phyloP scores from a whole-genome alignment of 1,140 invertebrate species.

The Sminthurinus signatus region DNA sequence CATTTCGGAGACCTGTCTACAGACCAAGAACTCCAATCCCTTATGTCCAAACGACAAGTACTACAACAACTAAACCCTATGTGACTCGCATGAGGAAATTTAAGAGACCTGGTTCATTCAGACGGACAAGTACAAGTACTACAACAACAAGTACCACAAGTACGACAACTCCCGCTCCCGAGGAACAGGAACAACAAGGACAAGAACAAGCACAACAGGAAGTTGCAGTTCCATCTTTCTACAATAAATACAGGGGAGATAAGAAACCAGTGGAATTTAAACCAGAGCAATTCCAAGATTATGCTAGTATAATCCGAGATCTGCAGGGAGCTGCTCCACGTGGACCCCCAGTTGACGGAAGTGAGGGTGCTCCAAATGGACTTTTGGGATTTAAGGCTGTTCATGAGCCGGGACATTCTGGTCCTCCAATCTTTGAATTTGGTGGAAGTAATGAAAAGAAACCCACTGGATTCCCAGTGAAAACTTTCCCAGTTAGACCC shows the following conservation, averaged over 20 bases:
- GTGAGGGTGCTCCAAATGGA: slow-evolving; percentile 2
- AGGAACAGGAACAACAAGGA: background rate
- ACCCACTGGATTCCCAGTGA: no score
- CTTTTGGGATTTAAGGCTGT: background rate
- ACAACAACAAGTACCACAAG: slow-evolving; percentile 1
- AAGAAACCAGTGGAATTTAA: background rate
- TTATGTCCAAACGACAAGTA: no score
- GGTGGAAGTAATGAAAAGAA: background rate
- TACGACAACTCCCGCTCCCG: background rate
- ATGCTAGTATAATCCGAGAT: slow-evolving; percentile 9
- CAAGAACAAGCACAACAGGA: background rate
- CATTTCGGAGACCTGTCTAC: background rate
- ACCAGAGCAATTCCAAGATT: slow-evolving; percentile 15
- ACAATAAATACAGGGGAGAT: no score
- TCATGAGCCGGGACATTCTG: background rate
- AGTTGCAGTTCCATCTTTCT: no score
- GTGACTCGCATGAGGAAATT: background rate
- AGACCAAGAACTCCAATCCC: background rate
- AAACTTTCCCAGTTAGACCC: no score
- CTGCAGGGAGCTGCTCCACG: slow-evolving; percentile 1
- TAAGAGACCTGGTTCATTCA: background rate
- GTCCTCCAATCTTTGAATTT: slow-evolving; percentile 15
- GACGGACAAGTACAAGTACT: background rate
- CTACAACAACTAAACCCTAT: background rate
- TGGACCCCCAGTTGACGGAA: background rate